Conservation (phyloP, 2,113 vertebrate species). For the Hemicordylus capensis region DNA sequence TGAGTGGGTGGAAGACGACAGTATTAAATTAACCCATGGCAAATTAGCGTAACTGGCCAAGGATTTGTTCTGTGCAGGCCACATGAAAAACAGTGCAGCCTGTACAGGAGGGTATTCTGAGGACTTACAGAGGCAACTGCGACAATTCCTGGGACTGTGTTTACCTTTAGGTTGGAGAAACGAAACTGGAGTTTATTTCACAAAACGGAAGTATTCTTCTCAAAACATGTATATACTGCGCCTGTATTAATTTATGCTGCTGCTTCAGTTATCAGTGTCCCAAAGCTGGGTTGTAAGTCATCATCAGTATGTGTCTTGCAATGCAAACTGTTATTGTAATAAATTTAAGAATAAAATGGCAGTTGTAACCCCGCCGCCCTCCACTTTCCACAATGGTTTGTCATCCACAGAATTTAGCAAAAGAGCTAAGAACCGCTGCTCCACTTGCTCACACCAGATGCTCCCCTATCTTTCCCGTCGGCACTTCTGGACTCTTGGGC, state of each 20-base stretch:
- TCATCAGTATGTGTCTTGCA: conserved; percentile 76
- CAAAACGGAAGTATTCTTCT: conserved; percentile 60
- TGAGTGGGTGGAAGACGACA: not conserved
- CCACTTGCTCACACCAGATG: not conserved
- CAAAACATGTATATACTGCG: conserved; percentile 61
- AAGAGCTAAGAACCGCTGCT: not conserved
- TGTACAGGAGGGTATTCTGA: not conserved
- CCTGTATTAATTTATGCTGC: conserved; percentile 69
- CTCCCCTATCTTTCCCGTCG: not conserved
- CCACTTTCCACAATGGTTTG: not conserved
- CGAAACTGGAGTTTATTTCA: conserved; percentile 69
- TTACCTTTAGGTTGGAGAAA: conserved; percentile 62
- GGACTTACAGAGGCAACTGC: conserved; percentile 2
- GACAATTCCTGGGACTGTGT: conserved; percentile 20
- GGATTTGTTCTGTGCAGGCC: not conserved
- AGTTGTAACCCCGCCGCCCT: not conserved
- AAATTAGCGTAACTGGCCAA: not conserved
- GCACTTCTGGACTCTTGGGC: not conserved
- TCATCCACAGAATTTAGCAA: too few species aligned
- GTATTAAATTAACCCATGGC: too few species aligned
- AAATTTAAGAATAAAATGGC: conserved; percentile 68
- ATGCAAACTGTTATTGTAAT: conserved; percentile 73
- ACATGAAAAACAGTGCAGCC: not conserved
- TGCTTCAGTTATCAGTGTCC: conserved; percentile 73
- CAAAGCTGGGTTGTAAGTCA: conserved; percentile 69